Conservation (phyloP, 2,113 vertebrate species). For the Dicentrarchus labrax region DNA sequence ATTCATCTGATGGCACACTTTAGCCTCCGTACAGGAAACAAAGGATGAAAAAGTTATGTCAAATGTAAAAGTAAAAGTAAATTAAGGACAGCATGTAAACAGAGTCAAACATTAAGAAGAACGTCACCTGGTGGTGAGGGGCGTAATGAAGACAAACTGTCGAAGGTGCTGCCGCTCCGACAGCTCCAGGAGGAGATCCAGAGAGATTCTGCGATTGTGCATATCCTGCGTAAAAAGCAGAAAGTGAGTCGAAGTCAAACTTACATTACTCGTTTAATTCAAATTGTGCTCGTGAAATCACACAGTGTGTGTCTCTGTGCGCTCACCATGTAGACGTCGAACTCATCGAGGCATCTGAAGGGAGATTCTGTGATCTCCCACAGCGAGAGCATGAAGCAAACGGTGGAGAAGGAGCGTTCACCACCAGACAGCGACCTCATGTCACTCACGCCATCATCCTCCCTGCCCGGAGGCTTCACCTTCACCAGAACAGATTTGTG, state of each 20-base stretch:
- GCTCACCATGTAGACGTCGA: constrained; percentile 95
- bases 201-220: constrained; percentile 77
- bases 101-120: background rate
- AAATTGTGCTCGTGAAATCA: background rate
- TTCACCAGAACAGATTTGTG: constrained; percentile 24
- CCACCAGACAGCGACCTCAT: constrained; percentile 92
- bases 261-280: background rate
- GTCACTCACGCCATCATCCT: constrained; percentile 81
- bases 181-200: constrained; percentile 79
- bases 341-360: constrained; percentile 95
- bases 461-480: constrained; percentile 61
- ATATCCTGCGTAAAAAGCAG: constrained; percentile 64
- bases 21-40: background rate
- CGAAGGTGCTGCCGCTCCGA: constrained; percentile 77
- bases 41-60: background rate
- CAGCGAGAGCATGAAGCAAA: constrained; percentile 93
- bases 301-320: background rate
- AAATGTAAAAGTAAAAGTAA: background rate
- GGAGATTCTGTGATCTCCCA: constrained; percentile 95
- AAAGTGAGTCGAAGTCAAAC: background rate
- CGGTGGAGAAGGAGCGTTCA: constrained; percentile 94
- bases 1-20: background rate
- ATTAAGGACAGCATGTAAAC: background rate
- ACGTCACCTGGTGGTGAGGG: constrained; percentile 73
- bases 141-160: constrained; percentile 81